Percentiles rank a stretch among this genome's conserved stretches.
Conservation (phyloP, 2,113 vertebrate species). For the Neodontobutis hainanensis region DNA sequence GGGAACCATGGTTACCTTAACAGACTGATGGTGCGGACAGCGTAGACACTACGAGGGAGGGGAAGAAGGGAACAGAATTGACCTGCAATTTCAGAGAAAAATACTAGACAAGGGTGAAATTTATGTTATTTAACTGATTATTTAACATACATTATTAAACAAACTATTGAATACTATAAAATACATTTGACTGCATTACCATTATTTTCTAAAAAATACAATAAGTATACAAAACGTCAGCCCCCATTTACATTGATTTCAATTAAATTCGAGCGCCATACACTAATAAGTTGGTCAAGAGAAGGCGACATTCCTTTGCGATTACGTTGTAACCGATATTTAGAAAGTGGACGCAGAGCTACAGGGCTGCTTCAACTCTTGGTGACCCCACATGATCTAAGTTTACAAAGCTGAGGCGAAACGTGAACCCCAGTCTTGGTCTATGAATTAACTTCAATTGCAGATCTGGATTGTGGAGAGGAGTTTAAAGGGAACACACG, state of each 20-base stretch:
- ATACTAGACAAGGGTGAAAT: slow-evolving; percentile 6
- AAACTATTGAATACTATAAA: neutral
- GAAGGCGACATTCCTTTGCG: slow-evolving; percentile 67
- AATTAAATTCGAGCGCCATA: slow-evolving; percentile 54
- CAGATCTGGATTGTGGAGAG: slow-evolving; percentile 55
- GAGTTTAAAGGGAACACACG: slow-evolving; percentile 68
- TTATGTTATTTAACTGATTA: slow-evolving; percentile 18
- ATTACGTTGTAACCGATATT: slow-evolving; percentile 75
- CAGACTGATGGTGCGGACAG: slow-evolving; percentile 53
- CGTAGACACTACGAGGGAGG: slow-evolving; percentile 21
- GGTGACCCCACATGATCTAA: slow-evolving; percentile 76
- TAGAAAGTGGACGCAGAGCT: slow-evolving; percentile 51
- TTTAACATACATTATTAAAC: too few species aligned
- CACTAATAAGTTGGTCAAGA: slow-evolving; percentile 32
- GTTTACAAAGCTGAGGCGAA: slow-evolving; percentile 73
- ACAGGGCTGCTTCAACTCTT: slow-evolving; percentile 63
- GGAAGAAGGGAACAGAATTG: slow-evolving; percentile 7
- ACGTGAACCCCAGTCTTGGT: slow-evolving; percentile 71
- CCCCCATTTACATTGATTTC: slow-evolving; percentile 39
- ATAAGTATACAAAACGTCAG: slow-evolving; percentile 23
- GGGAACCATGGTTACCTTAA: slow-evolving; percentile 49
- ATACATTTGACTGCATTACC: neutral
- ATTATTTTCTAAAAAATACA: neutral
- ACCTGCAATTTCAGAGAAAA: slow-evolving; percentile 18
- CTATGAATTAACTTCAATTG: slow-evolving; percentile 74